Percentiles rank a stretch among this genome's conserved stretches.
Conservation (phyloP, 2,797 vertebrate species). For the Rhinogobio ventralis region DNA sequence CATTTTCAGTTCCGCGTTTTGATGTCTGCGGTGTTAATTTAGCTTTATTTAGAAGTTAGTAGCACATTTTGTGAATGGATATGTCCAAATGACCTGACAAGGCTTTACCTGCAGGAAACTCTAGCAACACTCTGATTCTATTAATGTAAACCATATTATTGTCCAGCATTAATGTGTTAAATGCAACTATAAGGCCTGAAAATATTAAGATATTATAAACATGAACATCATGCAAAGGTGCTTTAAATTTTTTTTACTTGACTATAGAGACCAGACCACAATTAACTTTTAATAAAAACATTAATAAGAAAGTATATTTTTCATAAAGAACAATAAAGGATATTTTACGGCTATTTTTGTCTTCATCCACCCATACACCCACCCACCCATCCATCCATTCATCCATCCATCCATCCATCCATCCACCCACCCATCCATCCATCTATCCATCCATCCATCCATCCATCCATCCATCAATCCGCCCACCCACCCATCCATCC, state of each 20-base stretch:
- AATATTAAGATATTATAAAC: background rate
- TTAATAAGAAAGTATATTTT: too few relatives aligned
- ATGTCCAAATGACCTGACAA: background rate
- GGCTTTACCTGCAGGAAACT: conserved; percentile 5
- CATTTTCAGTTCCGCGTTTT: conserved; percentile 16
- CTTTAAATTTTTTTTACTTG: too few relatives aligned
- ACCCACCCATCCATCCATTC: too few relatives aligned
- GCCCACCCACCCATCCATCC: too few relatives aligned
- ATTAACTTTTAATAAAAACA: background rate
- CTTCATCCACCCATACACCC: too few relatives aligned
- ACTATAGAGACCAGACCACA: background rate
- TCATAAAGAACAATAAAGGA: too few relatives aligned
- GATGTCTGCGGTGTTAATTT: conserved; percentile 33
- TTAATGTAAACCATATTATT: background rate
- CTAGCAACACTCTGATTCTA: background rate
- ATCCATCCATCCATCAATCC: too few relatives aligned
- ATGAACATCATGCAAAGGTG: background rate
- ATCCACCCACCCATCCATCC: accelerated
- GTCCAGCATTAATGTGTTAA: background rate
- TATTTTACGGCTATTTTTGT: too few relatives aligned
- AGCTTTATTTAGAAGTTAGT: conserved; percentile 37
- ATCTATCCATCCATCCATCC: too few relatives aligned
- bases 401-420: too few relatives aligned
- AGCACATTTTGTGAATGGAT: conserved; percentile 41
- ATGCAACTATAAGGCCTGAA: background rate